Evolutionary conservation across 2,888 invertebrate genomes (phyloP).

Genomic region (Andricus quercusramuli): DNA sequence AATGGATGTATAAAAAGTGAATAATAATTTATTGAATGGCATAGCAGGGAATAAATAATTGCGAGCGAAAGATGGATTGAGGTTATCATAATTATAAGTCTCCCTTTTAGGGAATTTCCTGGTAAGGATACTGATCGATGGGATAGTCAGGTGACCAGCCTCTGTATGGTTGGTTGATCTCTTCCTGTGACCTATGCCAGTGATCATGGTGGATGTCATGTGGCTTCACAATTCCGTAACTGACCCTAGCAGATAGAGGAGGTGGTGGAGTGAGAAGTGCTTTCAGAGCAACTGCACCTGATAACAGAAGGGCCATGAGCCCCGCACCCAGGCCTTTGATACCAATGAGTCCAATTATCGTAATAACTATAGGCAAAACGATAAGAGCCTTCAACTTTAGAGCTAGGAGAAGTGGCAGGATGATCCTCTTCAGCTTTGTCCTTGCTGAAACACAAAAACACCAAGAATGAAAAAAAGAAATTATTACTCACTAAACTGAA

Average conservation of each 20-base stretch:
- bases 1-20: constrained; percentile 34
- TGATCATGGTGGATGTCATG: constrained; percentile 74
- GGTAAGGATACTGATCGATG: constrained; percentile 71
- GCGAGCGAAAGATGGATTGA: constrained; percentile 45
- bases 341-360: constrained; percentile 83
- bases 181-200: constrained; percentile 76
- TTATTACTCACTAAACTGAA: neutral
- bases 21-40: constrained; percentile 55
- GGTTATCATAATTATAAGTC: constrained; percentile 20
- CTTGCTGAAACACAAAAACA: constrained; percentile 75
- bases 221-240: constrained; percentile 73
- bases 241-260: constrained; percentile 69
- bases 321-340: constrained; percentile 84
- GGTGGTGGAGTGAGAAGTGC: constrained; percentile 70
- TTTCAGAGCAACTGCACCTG: constrained; percentile 78
- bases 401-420: constrained; percentile 83
- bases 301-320: constrained; percentile 82
- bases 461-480: neutral
- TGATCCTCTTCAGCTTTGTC: constrained; percentile 82
- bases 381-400: constrained; percentile 83
- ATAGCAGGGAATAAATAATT: constrained; percentile 61
- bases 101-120: constrained; percentile 64
- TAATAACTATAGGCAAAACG: constrained; percentile 82
- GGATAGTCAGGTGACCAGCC: constrained; percentile 73
- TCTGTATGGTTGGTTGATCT: constrained; percentile 71